A percentile compares a stretch with the other conserved stretches of the same genome.
These are phyloP conservation scores for Trachymyrmex septentrionalis DNA, from an alignment of 1,140 invertebrate species.

Conservation along the genomic window DNA sequence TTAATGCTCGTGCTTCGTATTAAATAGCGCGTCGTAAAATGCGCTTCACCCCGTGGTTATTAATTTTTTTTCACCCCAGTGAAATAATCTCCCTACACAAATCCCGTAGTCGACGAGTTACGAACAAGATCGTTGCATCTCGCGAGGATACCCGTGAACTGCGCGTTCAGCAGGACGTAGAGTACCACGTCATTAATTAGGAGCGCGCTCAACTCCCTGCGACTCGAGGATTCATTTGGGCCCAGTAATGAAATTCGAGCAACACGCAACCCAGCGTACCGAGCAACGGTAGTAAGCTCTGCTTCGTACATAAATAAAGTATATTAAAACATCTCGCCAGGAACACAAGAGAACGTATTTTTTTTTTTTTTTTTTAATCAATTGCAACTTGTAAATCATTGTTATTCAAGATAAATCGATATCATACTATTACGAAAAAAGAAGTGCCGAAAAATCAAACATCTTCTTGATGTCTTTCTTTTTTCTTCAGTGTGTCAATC, in stretches of 20 bases:
- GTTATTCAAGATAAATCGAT: not conserved
- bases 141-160: slow-evolving; percentile 31
- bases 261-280: slow-evolving; percentile 69
- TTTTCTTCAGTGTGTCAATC: not conserved
- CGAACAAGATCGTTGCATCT: slow-evolving; percentile 60
- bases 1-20: slow-evolving; percentile 37
- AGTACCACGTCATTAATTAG: slow-evolving; percentile 80
- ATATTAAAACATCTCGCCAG: slow-evolving; percentile 19
- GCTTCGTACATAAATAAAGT: slow-evolving; percentile 53
- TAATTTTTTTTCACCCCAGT: slow-evolving; percentile 48
- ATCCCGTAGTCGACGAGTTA: slow-evolving; percentile 66
- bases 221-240: slow-evolving; percentile 77
- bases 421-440: not conserved
- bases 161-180: slow-evolving; percentile 58
- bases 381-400: slow-evolving; percentile 6
- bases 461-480: not conserved
- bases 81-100: slow-evolving; percentile 56
- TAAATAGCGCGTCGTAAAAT: slow-evolving; percentile 56
- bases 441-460: not conserved
- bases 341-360: slow-evolving; percentile 15
- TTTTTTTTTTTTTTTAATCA: slow-evolving; percentile 22
- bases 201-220: slow-evolving; percentile 67
- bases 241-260: slow-evolving; percentile 77
- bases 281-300: slow-evolving; percentile 23
- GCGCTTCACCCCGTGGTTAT: slow-evolving; percentile 43